Conservation (phyloP, 2,113 vertebrate genomes). For the Onychostruthus taczanowskii region DNA sequence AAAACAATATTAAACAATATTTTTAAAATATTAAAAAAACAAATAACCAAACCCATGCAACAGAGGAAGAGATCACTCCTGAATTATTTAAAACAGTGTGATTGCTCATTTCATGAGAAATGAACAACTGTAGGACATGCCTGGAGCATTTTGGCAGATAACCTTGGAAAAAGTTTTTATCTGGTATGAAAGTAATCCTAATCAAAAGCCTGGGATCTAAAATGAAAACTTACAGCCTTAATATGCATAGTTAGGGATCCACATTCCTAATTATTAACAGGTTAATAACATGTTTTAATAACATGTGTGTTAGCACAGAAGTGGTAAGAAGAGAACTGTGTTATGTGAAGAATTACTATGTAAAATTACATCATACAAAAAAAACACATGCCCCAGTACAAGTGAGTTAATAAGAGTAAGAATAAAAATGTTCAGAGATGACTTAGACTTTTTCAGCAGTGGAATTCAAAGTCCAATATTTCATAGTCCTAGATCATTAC, state of each 20-base stretch:
- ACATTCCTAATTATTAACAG: neutral
- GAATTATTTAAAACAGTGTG: neutral
- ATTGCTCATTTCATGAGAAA: neutral
- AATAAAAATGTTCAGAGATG: neutral
- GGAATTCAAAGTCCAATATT: neutral
- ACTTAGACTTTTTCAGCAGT: neutral
- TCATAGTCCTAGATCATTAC: neutral
- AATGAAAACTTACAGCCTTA: neutral
- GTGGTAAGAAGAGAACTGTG: neutral
- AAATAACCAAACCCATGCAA: neutral
- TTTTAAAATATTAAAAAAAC: neutral
- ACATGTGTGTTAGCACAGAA: neutral
- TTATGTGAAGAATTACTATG: neutral
- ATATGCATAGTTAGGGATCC: neutral
- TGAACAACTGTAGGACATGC: neutral
- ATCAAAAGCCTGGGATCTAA: neutral
- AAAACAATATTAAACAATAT: too few relatives aligned
- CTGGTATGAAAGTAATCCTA: neutral
- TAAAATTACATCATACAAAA: neutral
- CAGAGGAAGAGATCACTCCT: neutral
- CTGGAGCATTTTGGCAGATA: neutral
- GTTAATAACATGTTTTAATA: neutral
- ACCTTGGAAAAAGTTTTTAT: neutral
- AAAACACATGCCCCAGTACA: neutral
- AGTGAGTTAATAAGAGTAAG: neutral